These are phyloP conservation scores for Okamejei kenojei DNA, from an alignment of 2,797 vertebrate species.

Conservation along the genomic window DNA sequence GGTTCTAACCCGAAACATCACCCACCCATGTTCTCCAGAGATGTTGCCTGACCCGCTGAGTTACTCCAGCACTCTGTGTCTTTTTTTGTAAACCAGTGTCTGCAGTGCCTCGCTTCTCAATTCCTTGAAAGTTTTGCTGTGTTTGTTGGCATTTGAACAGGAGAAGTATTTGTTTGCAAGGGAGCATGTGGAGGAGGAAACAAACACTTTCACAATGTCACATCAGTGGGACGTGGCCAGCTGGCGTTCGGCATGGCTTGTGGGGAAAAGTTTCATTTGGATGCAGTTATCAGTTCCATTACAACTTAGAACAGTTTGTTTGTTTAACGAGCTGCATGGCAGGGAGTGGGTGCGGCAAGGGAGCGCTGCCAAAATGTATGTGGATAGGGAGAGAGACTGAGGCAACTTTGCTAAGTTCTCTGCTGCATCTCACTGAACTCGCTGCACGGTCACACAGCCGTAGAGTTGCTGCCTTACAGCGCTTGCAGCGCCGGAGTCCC, in stretches of 20 bases:
- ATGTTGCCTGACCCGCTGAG: too few relatives aligned
- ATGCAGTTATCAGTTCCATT: slow-evolving; percentile 36
- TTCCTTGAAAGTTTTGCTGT: slow-evolving; percentile 36
- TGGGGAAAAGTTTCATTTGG: slow-evolving; percentile 37
- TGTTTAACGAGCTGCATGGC: slow-evolving; percentile 28
- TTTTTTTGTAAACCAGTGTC: too few relatives aligned
- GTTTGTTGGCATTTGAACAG: slow-evolving; percentile 25
- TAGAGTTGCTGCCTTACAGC: too few relatives aligned
- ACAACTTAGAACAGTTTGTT: slow-evolving; percentile 37
- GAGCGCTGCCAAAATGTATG: background rate
- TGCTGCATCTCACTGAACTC: background rate
- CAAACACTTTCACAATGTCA: slow-evolving; percentile 39
- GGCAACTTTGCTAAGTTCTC: background rate
- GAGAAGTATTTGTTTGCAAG: slow-evolving; percentile 35
- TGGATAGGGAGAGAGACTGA: background rate
- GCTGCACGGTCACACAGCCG: too few relatives aligned
- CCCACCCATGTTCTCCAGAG: too few relatives aligned
- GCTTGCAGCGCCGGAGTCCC: too few relatives aligned
- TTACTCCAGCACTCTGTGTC: too few relatives aligned
- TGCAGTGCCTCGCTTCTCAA: background rate
- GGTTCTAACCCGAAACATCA: too few relatives aligned
- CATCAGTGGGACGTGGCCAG: slow-evolving; percentile 31
- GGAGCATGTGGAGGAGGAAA: slow-evolving; percentile 34
- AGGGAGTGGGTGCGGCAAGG: background rate
- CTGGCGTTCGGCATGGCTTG: slow-evolving; percentile 12